Base-by-base conservation (phyloP, 2,113 vertebrate species). In the Lucifuga dentata region DNA sequence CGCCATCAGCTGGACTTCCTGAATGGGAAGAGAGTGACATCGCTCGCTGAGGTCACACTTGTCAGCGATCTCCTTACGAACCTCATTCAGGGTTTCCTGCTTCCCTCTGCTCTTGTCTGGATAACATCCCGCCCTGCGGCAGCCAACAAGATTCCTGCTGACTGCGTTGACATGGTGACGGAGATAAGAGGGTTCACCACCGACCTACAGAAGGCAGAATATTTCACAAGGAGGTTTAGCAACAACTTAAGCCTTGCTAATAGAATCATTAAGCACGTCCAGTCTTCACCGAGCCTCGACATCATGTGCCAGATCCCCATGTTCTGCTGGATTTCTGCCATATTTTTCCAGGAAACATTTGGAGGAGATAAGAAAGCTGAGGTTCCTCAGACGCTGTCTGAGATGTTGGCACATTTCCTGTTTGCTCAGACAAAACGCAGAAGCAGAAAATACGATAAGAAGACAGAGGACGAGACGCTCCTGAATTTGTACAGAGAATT, bases 261-360 rank as follows among this genome's bases (percentile, higher is more conserved):
- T 0, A 65, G 15, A 26, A 79, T 90, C 5, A 76, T 63, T 21
- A 40, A 39, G 5, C 68, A 80, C 16, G 52, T 90, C 10, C 50
- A 16, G 61, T 73, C 80, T 16, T 83, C 83, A 35, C 73, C 21
- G 8, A 67, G 29, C 41, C 81, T 90, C 1, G 13, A 77, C 73
- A 55, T 5, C 44, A 84, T 90, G 86, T 90, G 88, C 39, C 73
- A 81, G 46, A 87, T 86, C 36, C 88, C 88, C 0, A 78, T 88
- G 78, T 89, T 89, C 71, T 89, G 87, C 72, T 89, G 83, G 81
- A 86, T 89, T 33, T 58, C 73, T 23, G 70, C 73, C 2, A 3
- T 80, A 1, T 58, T 86, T 21, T 84, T 88, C 2, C 5, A 86
- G 49, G 74, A 88, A 8, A 8, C 73, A 3, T 86, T 78, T 45